Base-by-base conservation (phyloP, 1,140 invertebrate species). In the Camponotus pennsylvanicus region DNA sequence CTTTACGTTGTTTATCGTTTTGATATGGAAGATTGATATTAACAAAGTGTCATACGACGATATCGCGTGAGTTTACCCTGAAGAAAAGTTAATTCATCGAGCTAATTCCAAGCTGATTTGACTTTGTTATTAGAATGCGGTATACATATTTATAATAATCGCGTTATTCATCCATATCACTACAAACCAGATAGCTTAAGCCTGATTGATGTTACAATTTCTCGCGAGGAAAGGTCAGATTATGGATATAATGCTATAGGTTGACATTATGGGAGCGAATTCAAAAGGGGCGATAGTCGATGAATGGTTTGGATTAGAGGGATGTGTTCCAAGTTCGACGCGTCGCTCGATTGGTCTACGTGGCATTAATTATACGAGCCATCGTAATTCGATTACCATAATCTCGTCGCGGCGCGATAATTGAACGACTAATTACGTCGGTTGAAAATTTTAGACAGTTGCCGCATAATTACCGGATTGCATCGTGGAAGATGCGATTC, bases 371-470 rank as follows among this genome's bases (percentile, higher is more conserved):
- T 92, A 93, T 91, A 92, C 91, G 80, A 77, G 70, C 90, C 84
- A 87, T 88, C 86, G 89, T 93, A 93, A 94, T 94, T 94, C 92
- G 92, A 94, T 94, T 94, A 94, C 85, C 76, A 86, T 94, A 94
- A 94, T 94, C 91, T 91, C 91, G 92, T 93, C 91, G 91, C 78
- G 87, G 86, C 59, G 45, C 59, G 71, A 85, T 94, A 94, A 94
- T 94, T 93, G 93, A 91, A 93, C 86, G 90, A 76, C 86, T 92
- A 94, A 95, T 94, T 93, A 93, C 90, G 94, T 94, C 92, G 92
- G 93, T 95, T 93, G 89, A 93, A 94, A 93, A 94, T 94, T 94
- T 93, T 86, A 89, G 90, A 92, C 91, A 92, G 84, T 92, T 79
- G 78, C 85, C 83, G 77, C 92, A 11, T 27, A 92, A 94, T 94